Evolutionary conservation across 2,888 invertebrate species (phyloP), one percentile per base, ranked within the genome.

Genomic region (Panorpa germanica): DNA sequence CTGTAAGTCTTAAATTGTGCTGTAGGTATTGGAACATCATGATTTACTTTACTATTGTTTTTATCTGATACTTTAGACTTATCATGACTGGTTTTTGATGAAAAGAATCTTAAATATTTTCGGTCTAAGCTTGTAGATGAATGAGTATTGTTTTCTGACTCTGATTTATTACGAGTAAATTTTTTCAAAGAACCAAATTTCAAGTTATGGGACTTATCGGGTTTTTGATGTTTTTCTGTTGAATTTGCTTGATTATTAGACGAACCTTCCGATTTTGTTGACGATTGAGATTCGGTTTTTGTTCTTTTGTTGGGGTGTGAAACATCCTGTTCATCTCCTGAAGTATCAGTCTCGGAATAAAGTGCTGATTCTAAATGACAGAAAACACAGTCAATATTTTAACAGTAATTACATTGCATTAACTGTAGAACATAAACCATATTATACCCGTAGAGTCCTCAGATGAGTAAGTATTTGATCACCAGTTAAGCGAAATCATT

Each of bases 1-100:
- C 76, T 56, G 45, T 75, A 75, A 43, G 75, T 78, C 39, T 77
- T 63, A 53, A 74, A 78, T 46, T 78, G 76, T 28, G 76, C 74
- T 2, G 81, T 78, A 17, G 78, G 77, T 25, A 77, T 74, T 1
- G 80, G 77, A 32, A 70, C 65, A 44, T 64, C 56, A 40, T 19
- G n/a, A n/a, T n/a, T n/a, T n/a, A n/a, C n/a, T n/a, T n/a, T n/a
- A n/a, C n/a, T 29, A 26, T 33, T 33, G 32, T 39, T 39, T 7
- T 33, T 28, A 19, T 53, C 55, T 6, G 50, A 49, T 6, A 48
- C 38, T 39, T 62, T 61, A 39, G 40, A 50, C 48, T 45, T 42
- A 43, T 48, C 47, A 37, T 44, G 48, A 38, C 45, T 49, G 34
- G 52, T 52, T 25, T 43, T 45, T 21, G 59, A 39, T 3, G 56